Conservation (phyloP, 2,797 vertebrate genomes). For the Podarcis siculus region DNA sequence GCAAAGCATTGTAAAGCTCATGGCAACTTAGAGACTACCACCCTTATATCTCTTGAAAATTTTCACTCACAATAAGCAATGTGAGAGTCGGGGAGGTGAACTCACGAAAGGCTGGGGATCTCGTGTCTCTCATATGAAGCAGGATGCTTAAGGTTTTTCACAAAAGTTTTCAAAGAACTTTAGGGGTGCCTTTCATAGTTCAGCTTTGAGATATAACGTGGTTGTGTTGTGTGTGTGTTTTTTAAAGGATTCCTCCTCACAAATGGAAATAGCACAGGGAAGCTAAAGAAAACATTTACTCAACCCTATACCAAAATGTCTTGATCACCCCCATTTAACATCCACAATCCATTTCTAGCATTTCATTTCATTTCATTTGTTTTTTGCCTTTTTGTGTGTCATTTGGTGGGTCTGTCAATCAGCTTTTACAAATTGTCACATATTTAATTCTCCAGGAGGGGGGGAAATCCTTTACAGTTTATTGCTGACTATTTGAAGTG, state of each 20-base stretch:
- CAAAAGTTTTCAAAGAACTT: background rate
- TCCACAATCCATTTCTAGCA: constrained; percentile 46
- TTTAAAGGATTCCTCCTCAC: background rate
- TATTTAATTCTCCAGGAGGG: constrained; percentile 46
- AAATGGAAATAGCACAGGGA: background rate
- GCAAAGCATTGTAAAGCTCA: background rate
- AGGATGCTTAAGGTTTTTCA: background rate
- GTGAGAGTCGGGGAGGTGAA: background rate
- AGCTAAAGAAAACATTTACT: constrained; percentile 28
- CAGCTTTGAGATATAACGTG: background rate
- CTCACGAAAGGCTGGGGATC: background rate
- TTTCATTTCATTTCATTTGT: constrained; percentile 2
- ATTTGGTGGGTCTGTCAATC: background rate
- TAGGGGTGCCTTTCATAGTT: background rate
- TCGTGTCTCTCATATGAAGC: background rate
- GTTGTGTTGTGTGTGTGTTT: background rate
- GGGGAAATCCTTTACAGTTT: constrained; percentile 62
- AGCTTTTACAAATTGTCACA: constrained; percentile 57
- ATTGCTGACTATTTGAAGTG: constrained; percentile 71
- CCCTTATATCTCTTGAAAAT: background rate
- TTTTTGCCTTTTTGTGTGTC: background rate
- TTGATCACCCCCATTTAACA: constrained; percentile 43
- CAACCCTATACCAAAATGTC: constrained; percentile 1
- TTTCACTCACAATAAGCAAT: background rate
- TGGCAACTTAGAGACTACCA: background rate